Conservation (phyloP, 2,888 invertebrate species). For the Chalcosyrphus nemorum region DNA sequence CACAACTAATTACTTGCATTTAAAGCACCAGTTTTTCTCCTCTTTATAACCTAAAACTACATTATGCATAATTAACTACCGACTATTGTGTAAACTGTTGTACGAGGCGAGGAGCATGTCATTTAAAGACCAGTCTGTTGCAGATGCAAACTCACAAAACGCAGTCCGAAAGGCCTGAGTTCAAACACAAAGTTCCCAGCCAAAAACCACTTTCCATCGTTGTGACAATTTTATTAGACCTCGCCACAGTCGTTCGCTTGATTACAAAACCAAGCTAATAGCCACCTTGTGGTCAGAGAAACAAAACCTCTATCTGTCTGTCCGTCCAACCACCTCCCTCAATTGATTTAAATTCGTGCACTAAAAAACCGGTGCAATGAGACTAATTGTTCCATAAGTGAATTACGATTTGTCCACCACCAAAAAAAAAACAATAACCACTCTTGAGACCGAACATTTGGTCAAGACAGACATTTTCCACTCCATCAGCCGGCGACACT, state of each 20-base stretch:
- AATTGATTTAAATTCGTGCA: constrained; percentile 28
- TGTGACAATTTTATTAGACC: constrained; percentile 41
- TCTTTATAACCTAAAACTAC: background rate
- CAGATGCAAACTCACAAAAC: background rate
- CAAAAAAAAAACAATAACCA: no score
- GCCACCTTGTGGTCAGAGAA: constrained; percentile 17
- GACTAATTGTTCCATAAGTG: constrained; percentile 45
- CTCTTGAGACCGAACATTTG: background rate
- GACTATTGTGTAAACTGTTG: background rate
- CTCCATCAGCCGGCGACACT: constrained; percentile 23
- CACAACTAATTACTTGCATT: background rate
- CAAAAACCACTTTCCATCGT: constrained; percentile 32
- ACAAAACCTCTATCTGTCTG: no score
- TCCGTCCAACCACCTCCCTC: background rate
- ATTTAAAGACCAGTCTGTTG: constrained; percentile 2
- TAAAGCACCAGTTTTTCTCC: background rate
- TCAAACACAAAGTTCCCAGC: background rate
- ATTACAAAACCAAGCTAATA: constrained; percentile 42
- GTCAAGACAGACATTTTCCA: background rate
- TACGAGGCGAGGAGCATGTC: background rate
- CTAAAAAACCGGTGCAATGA: constrained; percentile 39
- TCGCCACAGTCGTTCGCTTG: background rate
- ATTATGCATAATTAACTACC: background rate
- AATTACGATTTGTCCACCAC: constrained; percentile 23
- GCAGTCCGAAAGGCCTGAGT: background rate